These are phyloP conservation scores for Cloeon dipterum DNA, from an alignment of 2,888 invertebrate genomes.

Conservation along the genomic window DNA sequence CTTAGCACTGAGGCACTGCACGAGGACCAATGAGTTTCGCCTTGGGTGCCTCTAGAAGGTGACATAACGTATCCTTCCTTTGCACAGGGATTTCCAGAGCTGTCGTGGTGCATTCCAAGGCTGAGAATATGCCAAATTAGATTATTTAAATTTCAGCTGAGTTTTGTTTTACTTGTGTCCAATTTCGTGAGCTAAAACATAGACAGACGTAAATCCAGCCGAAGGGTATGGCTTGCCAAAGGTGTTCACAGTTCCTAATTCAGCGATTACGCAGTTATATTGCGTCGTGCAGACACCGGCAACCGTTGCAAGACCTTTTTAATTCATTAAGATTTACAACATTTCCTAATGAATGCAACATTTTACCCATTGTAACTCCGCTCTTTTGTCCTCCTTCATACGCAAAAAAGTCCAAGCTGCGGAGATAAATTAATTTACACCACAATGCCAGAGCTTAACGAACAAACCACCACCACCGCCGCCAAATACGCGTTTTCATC, in stretches of 20 bases:
- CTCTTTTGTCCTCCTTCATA: constrained; percentile 43
- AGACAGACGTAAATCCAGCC: constrained; percentile 62
- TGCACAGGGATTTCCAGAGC: constrained; percentile 42
- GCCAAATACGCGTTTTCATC: constrained; percentile 2
- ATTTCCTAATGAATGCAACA: neutral
- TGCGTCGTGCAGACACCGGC: constrained; percentile 48
- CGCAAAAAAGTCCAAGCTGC: constrained; percentile 46
- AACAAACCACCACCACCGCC: too few relatives aligned
- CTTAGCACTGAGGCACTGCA: constrained; percentile 45
- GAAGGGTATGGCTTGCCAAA: constrained; percentile 60
- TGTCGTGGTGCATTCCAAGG: constrained; percentile 62
- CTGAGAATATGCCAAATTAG: constrained; percentile 17
- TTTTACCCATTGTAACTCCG: constrained; percentile 48
- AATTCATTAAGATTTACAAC: neutral
- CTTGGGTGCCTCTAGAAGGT: constrained; percentile 50
- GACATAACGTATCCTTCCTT: constrained; percentile 66
- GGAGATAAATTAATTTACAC: constrained; percentile 6
- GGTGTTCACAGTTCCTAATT: constrained; percentile 47
- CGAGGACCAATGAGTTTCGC: constrained; percentile 54
- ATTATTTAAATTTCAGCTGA: neutral
- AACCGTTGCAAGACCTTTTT: constrained; percentile 37
- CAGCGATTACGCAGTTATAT: constrained; percentile 54
- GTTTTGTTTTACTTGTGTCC: constrained; percentile 43
- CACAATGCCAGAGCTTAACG: neutral
- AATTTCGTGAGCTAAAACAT: constrained; percentile 62